Conservation (phyloP, 2,797 vertebrate genomes). For the Megaceryle alcyon region DNA sequence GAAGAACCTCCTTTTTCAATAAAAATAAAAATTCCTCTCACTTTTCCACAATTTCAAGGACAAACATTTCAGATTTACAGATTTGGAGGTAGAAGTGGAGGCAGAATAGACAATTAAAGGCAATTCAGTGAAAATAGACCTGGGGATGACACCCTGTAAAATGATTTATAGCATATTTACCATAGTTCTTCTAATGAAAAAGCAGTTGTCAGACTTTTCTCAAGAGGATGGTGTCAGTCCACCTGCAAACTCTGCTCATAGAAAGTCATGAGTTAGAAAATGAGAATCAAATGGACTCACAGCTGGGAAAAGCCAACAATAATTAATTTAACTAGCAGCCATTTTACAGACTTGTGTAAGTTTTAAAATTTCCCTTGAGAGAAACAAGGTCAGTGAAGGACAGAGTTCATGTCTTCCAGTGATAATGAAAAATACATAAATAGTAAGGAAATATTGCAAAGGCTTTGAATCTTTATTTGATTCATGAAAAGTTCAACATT, state of each 20-base stretch:
- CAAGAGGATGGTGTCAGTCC: slow-evolving; percentile 63
- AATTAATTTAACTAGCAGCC: slow-evolving; percentile 80
- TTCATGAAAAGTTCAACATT: background rate
- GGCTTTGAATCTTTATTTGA: background rate
- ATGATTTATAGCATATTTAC: slow-evolving; percentile 77
- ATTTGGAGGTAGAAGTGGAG: slow-evolving; percentile 24
- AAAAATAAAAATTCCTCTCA: background rate
- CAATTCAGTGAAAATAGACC: slow-evolving; percentile 47
- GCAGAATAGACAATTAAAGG: slow-evolving; percentile 55
- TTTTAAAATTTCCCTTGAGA: slow-evolving; percentile 77
- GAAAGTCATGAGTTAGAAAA: slow-evolving; percentile 78
- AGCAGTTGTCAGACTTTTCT: slow-evolving; percentile 76
- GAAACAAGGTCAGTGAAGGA: slow-evolving; percentile 72
- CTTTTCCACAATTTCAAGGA: background rate
- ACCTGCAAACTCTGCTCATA: slow-evolving; percentile 55
- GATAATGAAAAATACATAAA: slow-evolving; percentile 57
- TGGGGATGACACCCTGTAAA: slow-evolving; percentile 55
- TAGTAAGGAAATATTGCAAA: slow-evolving; percentile 7
- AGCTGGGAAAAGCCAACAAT: slow-evolving; percentile 78
- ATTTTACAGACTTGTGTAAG: slow-evolving; percentile 68
- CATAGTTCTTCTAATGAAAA: slow-evolving; percentile 77
- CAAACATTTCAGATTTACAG: slow-evolving; percentile 35
- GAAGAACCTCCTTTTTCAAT: background rate
- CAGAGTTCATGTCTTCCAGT: slow-evolving; percentile 53
- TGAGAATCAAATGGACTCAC: slow-evolving; percentile 81